Conservation (phyloP, 1,140 invertebrate genomes). For the Sycophila sp. region DNA sequence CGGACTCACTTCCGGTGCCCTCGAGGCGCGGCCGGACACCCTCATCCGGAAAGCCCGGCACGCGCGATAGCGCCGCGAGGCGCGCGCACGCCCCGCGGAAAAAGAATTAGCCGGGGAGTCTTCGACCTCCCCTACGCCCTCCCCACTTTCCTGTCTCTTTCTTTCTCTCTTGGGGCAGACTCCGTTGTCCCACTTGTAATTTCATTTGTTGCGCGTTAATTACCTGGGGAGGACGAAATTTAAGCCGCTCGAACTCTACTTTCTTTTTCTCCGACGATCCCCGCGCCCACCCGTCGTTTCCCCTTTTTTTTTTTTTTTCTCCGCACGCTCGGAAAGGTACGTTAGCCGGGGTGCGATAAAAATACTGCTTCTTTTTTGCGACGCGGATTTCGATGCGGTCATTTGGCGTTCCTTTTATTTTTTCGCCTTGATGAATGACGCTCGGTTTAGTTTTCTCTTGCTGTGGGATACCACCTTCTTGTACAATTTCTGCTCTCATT, state of each 20-base stretch:
- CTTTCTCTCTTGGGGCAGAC: not conserved
- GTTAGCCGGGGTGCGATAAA: no score
- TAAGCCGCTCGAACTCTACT: not conserved
- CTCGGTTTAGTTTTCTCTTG: no score
- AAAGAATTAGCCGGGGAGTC: slow-evolving; percentile 13
- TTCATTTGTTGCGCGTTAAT: slow-evolving; percentile 25
- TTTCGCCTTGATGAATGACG: no score
- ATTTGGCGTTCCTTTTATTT: no score
- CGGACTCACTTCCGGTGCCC: not conserved
- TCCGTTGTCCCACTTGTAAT: slow-evolving; percentile 11
- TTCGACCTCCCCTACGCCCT: no score
- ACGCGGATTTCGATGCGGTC: no score
- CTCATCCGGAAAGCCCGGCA: slow-evolving; percentile 4
- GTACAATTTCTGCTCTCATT: no score
- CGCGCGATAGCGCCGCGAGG: not conserved
- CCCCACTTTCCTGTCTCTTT: not conserved
- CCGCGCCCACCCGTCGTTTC: not conserved
- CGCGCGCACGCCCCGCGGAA: no score
- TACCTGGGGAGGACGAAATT: not conserved
- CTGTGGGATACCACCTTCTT: no score
- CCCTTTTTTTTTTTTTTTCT: not conserved
- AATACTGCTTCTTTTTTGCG: no score
- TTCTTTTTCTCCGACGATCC: not conserved
- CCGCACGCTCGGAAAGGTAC: no score
- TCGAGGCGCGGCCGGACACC: not conserved